phyloP scores from a whole-genome alignment of 2,888 invertebrate species.

The Mayetiola destructor region DNA sequence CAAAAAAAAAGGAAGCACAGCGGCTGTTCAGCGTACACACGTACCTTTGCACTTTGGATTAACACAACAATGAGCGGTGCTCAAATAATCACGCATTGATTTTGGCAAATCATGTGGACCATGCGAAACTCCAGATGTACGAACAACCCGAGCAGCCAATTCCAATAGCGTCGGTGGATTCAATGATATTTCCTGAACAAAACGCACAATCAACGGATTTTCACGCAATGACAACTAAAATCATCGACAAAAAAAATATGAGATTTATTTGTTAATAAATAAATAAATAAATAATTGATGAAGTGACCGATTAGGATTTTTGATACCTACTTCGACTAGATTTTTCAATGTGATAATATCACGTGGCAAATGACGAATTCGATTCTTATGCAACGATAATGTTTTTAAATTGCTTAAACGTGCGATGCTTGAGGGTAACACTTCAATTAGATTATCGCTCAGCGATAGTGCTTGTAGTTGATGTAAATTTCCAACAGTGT shows the following conservation, averaged over 20 bases:
- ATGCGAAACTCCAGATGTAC: slow-evolving; percentile 55
- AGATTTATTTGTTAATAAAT: no score
- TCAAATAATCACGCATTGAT: slow-evolving; percentile 63
- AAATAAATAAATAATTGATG: background rate
- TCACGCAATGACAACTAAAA: slow-evolving; percentile 82
- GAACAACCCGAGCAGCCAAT: slow-evolving; percentile 74
- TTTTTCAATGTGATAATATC: slow-evolving; percentile 85
- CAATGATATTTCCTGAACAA: slow-evolving; percentile 85
- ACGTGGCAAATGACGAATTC: slow-evolving; percentile 76
- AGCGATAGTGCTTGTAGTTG: slow-evolving; percentile 73
- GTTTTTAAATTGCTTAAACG: slow-evolving; percentile 75
- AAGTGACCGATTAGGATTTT: background rate
- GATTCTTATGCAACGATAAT: slow-evolving; percentile 82
- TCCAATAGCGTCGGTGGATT: slow-evolving; percentile 84
- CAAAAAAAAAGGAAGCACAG: no score
- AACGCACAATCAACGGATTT: slow-evolving; percentile 88
- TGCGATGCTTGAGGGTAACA: slow-evolving; percentile 80
- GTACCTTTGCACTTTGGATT: slow-evolving; percentile 82
- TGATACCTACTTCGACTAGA: slow-evolving; percentile 60
- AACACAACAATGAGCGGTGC: slow-evolving; percentile 84
- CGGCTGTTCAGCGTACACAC: no score
- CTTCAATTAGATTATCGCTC: slow-evolving; percentile 82
- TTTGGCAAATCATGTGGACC: slow-evolving; percentile 56
- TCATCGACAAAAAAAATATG: slow-evolving; percentile 15
- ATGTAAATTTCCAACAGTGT: slow-evolving; percentile 66